A percentile compares a stretch with the other conserved stretches of the same genome.
phyloP scores from a whole-genome alignment of 2,888 invertebrate genomes.

The Chaitophorus viminalis region DNA sequence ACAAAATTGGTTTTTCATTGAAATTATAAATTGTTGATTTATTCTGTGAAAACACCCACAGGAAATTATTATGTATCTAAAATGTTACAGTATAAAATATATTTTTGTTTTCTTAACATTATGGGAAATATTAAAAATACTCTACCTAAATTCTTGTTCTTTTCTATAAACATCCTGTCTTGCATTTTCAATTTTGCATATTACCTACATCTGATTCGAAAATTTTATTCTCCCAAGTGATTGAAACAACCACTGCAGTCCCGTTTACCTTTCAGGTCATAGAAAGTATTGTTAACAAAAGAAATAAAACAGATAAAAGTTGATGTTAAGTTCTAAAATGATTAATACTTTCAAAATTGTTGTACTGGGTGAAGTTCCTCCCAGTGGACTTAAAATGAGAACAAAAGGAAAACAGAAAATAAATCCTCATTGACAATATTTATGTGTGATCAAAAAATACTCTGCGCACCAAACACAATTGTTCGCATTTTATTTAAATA shows the following conservation, averaged over 20 bases:
- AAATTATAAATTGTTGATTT: neutral
- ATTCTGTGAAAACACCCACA: neutral
- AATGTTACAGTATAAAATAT: neutral
- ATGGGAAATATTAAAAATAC: neutral
- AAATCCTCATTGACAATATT: conserved; percentile 13
- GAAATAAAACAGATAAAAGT: conserved; percentile 3
- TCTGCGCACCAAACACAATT: neutral
- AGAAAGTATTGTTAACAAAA: conserved; percentile 27
- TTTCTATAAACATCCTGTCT: neutral
- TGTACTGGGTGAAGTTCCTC: neutral
- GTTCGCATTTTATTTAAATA: neutral
- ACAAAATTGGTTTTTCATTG: neutral
- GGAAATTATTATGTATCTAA: neutral
- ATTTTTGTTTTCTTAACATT: neutral
- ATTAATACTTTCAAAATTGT: conserved; percentile 27
- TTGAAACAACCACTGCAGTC: conserved; percentile 1
- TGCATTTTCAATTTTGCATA: neutral
- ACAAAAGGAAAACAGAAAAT: conserved; percentile 2
- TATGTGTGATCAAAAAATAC: conserved; percentile 5
- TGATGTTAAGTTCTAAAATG: conserved; percentile 14
- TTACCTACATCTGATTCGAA: neutral
- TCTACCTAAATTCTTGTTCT: neutral
- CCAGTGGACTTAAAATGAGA: neutral
- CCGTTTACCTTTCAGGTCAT: conserved; percentile 2
- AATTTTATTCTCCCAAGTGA: conserved; percentile 21